Conservation (phyloP, 2,113 vertebrate genomes). For the Caloenas nicobarica region DNA sequence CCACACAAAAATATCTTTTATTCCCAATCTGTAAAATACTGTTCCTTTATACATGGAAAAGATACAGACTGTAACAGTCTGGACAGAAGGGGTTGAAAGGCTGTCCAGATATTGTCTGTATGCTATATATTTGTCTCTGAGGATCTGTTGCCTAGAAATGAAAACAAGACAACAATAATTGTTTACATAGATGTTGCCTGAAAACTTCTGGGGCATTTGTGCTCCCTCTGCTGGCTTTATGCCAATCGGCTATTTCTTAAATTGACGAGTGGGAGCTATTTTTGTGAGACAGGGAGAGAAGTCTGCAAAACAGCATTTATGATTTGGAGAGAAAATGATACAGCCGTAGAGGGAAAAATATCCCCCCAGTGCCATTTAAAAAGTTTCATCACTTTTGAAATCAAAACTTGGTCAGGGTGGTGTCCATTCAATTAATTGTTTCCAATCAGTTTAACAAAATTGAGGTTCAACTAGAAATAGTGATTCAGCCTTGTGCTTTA, state of each 20-base stretch:
- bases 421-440: background rate
- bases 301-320: background rate
- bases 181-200: conserved; percentile 32
- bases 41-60: background rate
- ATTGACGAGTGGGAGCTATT: background rate
- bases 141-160: conserved; percentile 54
- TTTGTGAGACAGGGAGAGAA: background rate
- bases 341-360: background rate
- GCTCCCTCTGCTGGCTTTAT: background rate
- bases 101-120: conserved; percentile 23
- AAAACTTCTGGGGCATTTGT: conserved; percentile 4
- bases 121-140: background rate
- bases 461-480: background rate
- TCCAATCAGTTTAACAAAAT: background rate
- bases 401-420: background rate
- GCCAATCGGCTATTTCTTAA: background rate
- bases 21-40: background rate
- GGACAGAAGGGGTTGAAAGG: background rate
- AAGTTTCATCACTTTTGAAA: background rate
- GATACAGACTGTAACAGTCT: background rate
- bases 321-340: background rate
- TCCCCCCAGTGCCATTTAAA: fast-evolving
- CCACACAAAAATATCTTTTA: background rate
- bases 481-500: background rate
- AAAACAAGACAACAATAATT: conserved; percentile 49